Conservation (phyloP, 2,113 vertebrate species). For the Bagarius yarrelli region DNA sequence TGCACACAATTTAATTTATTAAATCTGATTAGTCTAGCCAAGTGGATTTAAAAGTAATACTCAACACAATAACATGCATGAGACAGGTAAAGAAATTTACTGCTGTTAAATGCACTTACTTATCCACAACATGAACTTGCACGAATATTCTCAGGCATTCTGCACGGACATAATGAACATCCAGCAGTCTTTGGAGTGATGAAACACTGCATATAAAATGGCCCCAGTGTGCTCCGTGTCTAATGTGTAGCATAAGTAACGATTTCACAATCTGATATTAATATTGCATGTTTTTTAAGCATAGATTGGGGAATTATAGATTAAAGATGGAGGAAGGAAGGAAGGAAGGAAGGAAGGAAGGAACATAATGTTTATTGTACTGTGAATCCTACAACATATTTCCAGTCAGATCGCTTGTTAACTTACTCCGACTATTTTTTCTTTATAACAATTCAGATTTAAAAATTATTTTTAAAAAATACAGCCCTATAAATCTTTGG, state of each 20-base stretch:
- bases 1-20: constrained; percentile 56
- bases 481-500: background rate
- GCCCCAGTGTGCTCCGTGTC: constrained; percentile 14
- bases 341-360: too few species aligned
- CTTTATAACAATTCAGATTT: too few species aligned
- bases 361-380: constrained; percentile 23
- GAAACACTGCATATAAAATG: constrained; percentile 17
- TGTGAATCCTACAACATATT: background rate
- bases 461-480: background rate
- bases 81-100: constrained; percentile 63
- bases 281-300: constrained; percentile 17
- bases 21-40: constrained; percentile 60
- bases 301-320: constrained; percentile 11
- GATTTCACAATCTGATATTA: background rate
- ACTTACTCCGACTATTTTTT: too few species aligned
- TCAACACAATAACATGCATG: constrained; percentile 36
- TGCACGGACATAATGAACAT: background rate
- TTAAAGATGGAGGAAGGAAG: constrained; percentile 17
- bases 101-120: constrained; percentile 48
- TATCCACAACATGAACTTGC: constrained; percentile 54
- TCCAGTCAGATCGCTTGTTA: background rate
- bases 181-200: constrained; percentile 9
- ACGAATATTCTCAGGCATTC: constrained; percentile 15
- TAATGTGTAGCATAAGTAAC: constrained; percentile 12
- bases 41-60: constrained; percentile 49